These are phyloP conservation scores for Laterallus jamaicensis DNA, from an alignment of 2,113 vertebrate species.

Conservation along the genomic window DNA sequence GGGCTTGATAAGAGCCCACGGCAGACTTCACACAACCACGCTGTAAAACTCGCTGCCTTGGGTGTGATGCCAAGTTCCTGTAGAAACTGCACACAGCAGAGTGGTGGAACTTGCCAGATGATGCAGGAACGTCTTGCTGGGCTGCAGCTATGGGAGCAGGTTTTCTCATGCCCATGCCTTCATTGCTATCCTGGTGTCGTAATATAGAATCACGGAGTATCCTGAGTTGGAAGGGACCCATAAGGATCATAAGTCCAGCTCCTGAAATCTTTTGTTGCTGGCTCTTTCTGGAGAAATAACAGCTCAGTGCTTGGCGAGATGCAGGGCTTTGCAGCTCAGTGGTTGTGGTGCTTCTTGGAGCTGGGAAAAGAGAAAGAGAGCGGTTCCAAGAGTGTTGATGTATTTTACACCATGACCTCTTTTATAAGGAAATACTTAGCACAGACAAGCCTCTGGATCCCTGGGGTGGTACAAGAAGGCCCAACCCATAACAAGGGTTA, in stretches of 20 bases:
- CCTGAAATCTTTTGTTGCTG: too few relatives aligned
- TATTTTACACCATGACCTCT: not conserved
- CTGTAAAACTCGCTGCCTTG: not conserved
- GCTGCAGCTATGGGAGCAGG: not conserved
- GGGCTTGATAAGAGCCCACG: rapidly evolving
- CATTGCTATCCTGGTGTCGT: not conserved
- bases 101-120: rapidly evolving
- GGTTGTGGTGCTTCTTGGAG: not conserved
- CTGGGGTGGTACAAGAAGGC: not conserved
- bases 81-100: not conserved
- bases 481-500: not conserved
- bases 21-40: not conserved
- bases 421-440: not conserved
- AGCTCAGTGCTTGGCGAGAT: rapidly evolving
- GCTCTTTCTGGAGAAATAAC: too few relatives aligned
- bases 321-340: not conserved
- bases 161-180: not conserved
- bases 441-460: not conserved
- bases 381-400: not conserved
- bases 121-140: not conserved
- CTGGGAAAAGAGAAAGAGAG: not conserved
- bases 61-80: not conserved
- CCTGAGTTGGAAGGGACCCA: too few relatives aligned
- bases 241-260: too few relatives aligned
- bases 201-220: not conserved